Percentiles rank a stretch among this genome's conserved stretches.
Conservation (phyloP, 2,113 vertebrate species). For the Steatornis caripensis region DNA sequence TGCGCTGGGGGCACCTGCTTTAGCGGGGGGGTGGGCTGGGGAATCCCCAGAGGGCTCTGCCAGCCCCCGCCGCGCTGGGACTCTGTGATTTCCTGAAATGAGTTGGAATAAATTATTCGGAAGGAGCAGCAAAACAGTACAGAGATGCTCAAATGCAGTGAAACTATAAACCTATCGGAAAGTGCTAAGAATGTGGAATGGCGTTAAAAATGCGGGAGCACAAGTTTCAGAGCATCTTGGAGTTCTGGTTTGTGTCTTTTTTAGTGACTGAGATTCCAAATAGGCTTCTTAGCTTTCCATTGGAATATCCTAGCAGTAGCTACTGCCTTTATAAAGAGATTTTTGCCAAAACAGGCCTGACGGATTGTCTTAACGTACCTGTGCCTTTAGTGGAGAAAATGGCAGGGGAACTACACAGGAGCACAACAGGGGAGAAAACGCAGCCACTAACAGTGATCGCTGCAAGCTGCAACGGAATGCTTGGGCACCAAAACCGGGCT, state of each 20-base stretch:
- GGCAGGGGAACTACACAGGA: neutral
- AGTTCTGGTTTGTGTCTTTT: neutral
- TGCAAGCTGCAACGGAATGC: neutral
- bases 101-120: neutral
- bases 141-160: fast-evolving
- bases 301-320: neutral
- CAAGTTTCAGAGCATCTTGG: neutral
- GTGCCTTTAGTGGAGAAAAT: neutral
- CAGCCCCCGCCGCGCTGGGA: no score
- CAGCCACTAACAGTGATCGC: neutral
- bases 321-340: neutral
- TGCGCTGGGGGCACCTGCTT: no score
- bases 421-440: fast-evolving
- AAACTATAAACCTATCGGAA: neutral
- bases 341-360: neutral
- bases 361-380: neutral
- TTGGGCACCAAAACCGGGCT: neutral
- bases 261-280: fast-evolving
- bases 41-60: no score
- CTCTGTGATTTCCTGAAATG: neutral
- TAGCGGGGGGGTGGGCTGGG: no score
- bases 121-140: neutral
- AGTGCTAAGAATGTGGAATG: neutral
- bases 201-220: neutral
- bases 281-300: neutral